Evolutionary conservation across 2,888 invertebrate genomes (phyloP).

Genomic region (Epinotia brunnichana): DNA sequence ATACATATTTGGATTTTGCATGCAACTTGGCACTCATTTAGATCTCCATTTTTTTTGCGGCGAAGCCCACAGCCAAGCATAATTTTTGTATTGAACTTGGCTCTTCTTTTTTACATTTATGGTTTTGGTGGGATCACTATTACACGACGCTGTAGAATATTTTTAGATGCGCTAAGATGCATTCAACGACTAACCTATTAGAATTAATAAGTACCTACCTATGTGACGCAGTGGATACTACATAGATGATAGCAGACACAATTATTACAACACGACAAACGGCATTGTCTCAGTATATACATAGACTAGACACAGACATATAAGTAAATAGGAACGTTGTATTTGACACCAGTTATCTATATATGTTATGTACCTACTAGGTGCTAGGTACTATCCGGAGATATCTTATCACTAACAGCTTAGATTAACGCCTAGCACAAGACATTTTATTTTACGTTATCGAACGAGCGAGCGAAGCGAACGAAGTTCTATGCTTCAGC

Average conservation of each 20-base stretch:
- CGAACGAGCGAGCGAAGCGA: no score
- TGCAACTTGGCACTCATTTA: no score
- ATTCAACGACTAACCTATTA: conserved; percentile 29
- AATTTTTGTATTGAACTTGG: no score
- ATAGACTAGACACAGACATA: conserved; percentile 5
- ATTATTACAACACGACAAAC: conserved; percentile 15
- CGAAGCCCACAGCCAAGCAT: no score
- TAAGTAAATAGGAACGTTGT: not conserved
- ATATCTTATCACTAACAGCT: conserved; percentile 1
- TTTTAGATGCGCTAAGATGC: conserved; percentile 7
- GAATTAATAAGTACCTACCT: conserved; percentile 17
- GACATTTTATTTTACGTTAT: not conserved
- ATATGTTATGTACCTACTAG: not conserved
- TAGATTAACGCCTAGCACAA: not conserved
- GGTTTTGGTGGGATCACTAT: no score
- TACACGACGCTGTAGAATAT: conserved; percentile 3
- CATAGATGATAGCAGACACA: conserved; percentile 21
- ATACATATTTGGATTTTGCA: no score
- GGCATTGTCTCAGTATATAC: conserved; percentile 10
- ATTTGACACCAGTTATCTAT: not conserved
- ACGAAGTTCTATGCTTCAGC: no score
- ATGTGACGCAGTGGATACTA: not conserved
- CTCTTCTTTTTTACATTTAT: no score
- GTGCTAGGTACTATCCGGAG: not conserved
- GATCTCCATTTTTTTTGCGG: no score